Base-by-base conservation (phyloP, 35 echinoderm and acorn worm genomes). In the Lytechinus variegatus region DNA sequence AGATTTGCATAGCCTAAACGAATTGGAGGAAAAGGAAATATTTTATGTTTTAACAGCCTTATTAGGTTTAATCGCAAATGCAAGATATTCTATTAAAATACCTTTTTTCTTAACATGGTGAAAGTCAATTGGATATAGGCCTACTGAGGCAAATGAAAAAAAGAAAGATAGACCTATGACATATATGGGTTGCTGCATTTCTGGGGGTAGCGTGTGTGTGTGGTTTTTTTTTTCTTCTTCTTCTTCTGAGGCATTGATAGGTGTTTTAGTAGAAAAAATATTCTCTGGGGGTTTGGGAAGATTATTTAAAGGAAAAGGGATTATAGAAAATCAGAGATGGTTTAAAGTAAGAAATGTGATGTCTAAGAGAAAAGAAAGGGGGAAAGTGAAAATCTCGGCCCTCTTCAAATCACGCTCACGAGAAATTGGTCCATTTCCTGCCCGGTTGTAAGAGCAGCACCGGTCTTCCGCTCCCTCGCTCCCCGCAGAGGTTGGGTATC, bases 371-470 rank as follows among this genome's bases (percentile, higher is more conserved):
- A 44, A 21, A 28, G n/a, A n/a, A 44, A 44, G 9, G 88, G 88
- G n/a, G 52, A 90, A 54, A 54, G 51, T 13, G n/a, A 90, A 21
- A 90, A 90, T 3, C 28, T 55, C 53, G 0, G 4, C 13, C 54
- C 92, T 93, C 92, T 93, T 93, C 92, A 57, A 54, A 54, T 52
- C 92, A 28, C 88, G 92, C 55, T 93, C 19, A 55, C 92, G 55
- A 93, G 92, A 93, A 93, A 93, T 93, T 93, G 54, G 29, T 57
- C 92, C 92, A 93, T 93, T 93, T 93, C 92, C 92, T 93, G 92
- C 52, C 14, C 92, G 53, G 52, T 79, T 57, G 92, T 57, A 24
- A 55, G 55, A 28, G 29, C 27, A 93, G 92, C 92, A 93, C 92
- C 92, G 57, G 92, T 54, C 28, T 93, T 93, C 92, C 92, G 92